Conservation (phyloP, 1,140 invertebrate species). For the Rhopalosiphum maidis region DNA sequence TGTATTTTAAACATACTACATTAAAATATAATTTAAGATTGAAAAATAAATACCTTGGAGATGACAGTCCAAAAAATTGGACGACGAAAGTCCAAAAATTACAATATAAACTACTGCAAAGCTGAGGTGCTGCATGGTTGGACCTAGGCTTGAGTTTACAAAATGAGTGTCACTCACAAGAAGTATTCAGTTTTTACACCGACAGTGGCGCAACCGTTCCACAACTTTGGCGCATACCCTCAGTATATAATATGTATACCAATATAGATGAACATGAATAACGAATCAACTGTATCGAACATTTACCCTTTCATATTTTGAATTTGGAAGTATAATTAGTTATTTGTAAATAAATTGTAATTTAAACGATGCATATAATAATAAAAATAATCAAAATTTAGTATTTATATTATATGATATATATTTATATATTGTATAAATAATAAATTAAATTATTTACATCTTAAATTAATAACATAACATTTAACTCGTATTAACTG, state of each 20-base stretch:
- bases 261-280: not conserved
- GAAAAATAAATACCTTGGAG: conserved; percentile 35
- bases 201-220: conserved; percentile 31
- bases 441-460: not conserved
- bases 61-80: conserved; percentile 38
- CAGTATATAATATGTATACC: not conserved
- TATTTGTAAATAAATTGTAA: not conserved
- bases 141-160: conserved; percentile 36
- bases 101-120: conserved; percentile 46
- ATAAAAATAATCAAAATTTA: not conserved
- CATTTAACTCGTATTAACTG: not conserved
- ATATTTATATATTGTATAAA: not conserved
- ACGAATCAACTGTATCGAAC: not conserved
- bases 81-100: conserved; percentile 36
- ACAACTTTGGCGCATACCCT: conserved; percentile 12
- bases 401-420: not conserved
- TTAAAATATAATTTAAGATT: not conserved
- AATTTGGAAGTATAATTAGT: not conserved
- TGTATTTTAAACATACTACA: not conserved
- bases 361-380: not conserved
- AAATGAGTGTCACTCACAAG: conserved; percentile 37
- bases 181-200: conserved; percentile 23
- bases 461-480: not conserved
- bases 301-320: not conserved
- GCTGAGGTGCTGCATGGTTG: conserved; percentile 56